Base-by-base conservation (phyloP, 2,888 invertebrate species). In the Anoplius nigerrimus region DNA sequence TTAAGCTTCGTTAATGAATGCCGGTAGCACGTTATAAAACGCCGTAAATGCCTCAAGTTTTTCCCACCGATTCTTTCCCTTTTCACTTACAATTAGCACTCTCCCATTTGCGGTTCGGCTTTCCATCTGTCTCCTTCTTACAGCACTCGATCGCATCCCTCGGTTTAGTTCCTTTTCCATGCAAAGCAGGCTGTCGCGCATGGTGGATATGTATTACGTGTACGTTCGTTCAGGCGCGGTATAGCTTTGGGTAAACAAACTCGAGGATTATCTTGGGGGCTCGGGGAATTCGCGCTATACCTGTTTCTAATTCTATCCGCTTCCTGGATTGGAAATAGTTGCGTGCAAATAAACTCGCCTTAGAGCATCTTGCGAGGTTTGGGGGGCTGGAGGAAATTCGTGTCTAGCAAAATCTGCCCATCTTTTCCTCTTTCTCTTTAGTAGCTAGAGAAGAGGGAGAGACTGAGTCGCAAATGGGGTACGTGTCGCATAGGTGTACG, bases 251-350 rank as follows among this genome's bases (percentile, higher is more conserved):
- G 70, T 72, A 77, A 78, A 78, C 80, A 71, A 78, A 77, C 80
- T 74, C 52, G 48, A 61, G 69, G 69, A 79, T 79, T 78, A 79
- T 78, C 80, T 71, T 62, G 34, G 76, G 77, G 77, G 55, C 79
- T 72, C 46, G 66, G 80, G 80, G 78, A 78, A 72, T 78, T 77
- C 74, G 69, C 69, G 61, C 65, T 58, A 58, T 60, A 62, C 70
- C 61, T 74, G 72, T 60, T 70, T 80, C 77, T 70, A 80, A 78
- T 78, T 78, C 77, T 69, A 70, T 72, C 60, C 74, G 66, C 54
- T 56, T 67, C 59, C 18, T 57, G 70, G 61, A 62, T 63, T 45
- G 71, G 61, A 62, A 67, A 67, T 74, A 74, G 78, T 71, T 74
- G 66, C 68, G 77, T 74, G 71, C 66, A 67, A 76, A 79, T 71